These are phyloP conservation scores for Mellivora capensis DNA, from an alignment of 2,113 vertebrate genomes.

Conservation along the genomic window DNA sequence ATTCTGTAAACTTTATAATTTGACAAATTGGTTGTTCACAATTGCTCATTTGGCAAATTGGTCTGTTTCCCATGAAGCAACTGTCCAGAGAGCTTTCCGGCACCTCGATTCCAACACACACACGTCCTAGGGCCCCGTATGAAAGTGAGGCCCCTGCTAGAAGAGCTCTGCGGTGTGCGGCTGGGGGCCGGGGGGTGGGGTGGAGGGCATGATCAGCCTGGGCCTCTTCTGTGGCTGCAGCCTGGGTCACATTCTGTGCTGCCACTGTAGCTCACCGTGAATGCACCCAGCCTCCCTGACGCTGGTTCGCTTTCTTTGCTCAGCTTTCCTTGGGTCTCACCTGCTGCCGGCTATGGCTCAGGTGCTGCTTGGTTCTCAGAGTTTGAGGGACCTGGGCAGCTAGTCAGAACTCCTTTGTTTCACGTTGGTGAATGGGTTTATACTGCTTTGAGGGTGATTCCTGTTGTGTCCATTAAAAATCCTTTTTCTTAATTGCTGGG, in stretches of 20 bases:
- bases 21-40: neutral
- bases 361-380: neutral
- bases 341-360: too few relatives aligned
- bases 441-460: neutral
- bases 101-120: accelerated
- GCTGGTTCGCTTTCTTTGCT: neutral
- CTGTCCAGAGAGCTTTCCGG: neutral
- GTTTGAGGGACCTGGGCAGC: neutral
- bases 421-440: neutral
- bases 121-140: accelerated
- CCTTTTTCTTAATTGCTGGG: neutral
- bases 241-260: neutral
- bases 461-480: neutral
- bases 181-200: neutral
- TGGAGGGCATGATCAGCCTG: neutral
- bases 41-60: neutral
- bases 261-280: neutral
- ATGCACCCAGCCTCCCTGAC: too few relatives aligned
- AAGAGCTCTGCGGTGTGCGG: accelerated
- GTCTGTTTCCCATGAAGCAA: neutral
- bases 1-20: neutral
- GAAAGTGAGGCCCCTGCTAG: neutral
- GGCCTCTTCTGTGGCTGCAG: neutral
- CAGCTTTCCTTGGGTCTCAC: neutral
- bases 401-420: neutral